Evolutionary conservation across 2,888 invertebrate genomes (phyloP).

Genomic region (Diaperis boleti): DNA sequence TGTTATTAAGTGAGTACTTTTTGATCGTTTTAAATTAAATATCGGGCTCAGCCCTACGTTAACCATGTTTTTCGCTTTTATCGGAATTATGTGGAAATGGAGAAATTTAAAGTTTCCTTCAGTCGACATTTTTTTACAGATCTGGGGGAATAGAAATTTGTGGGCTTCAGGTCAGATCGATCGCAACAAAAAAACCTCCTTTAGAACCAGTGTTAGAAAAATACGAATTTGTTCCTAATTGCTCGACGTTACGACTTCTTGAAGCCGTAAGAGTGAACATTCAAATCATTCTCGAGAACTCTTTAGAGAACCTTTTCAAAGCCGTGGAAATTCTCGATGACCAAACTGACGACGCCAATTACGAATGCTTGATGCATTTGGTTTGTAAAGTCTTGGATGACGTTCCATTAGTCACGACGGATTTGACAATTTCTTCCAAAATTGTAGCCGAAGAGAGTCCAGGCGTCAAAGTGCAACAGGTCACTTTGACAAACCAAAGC

Average conservation of each 20-base stretch:
- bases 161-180: constrained; percentile 82
- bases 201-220: constrained; percentile 83
- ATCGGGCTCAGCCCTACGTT: no score
- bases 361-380: background rate
- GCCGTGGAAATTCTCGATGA: constrained; percentile 54
- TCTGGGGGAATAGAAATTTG: constrained; percentile 83
- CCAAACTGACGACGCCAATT: background rate
- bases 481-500: background rate
- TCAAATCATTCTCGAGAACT: constrained; percentile 81
- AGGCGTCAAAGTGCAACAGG: constrained; percentile 2
- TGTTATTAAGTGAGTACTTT: constrained; percentile 12
- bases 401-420: background rate
- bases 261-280: constrained; percentile 71
- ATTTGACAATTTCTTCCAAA: constrained; percentile 14
- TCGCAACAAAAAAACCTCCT: constrained; percentile 76
- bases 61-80: no score
- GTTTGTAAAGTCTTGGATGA: constrained; percentile 10
- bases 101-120: no score
- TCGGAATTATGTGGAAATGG: no score
- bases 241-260: constrained; percentile 46
- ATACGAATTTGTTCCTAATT: constrained; percentile 79
- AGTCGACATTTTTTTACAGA: constrained; percentile 63
- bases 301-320: constrained; percentile 66
- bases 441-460: background rate
- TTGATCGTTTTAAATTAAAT: no score